phyloP scores from a whole-genome alignment of 2,888 invertebrate species.

The Brenthis ino region DNA sequence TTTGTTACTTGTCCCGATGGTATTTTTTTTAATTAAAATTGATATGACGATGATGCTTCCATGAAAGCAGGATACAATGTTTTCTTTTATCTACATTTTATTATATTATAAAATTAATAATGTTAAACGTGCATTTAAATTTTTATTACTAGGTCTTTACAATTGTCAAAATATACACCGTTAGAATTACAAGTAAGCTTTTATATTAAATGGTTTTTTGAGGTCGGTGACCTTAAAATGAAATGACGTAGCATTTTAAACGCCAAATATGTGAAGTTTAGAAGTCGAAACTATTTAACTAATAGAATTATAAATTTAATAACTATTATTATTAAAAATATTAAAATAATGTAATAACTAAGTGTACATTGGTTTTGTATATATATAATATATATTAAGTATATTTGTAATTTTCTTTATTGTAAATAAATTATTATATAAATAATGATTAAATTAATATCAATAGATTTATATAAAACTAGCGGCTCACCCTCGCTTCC shows the following conservation, averaged over 20 bases:
- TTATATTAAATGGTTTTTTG: slow-evolving; percentile 31
- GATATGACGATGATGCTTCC: slow-evolving; percentile 13
- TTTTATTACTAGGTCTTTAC: slow-evolving; percentile 26
- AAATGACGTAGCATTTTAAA: slow-evolving; percentile 34
- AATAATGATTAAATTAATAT: no score
- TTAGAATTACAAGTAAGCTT: slow-evolving; percentile 28
- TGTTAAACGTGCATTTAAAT: background rate
- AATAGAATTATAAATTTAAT: background rate
- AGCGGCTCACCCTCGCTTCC: no score
- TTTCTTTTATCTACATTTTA: slow-evolving; percentile 13
- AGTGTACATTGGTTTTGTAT: no score
- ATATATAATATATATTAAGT: no score
- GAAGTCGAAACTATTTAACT: slow-evolving; percentile 27
- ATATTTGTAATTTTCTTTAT: no score
- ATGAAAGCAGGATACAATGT: slow-evolving; percentile 8
- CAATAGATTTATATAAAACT: no score
- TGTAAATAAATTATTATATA: no score
- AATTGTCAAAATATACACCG: slow-evolving; percentile 28
- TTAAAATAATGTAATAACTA: no score
- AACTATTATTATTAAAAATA: no score
- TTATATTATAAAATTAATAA: background rate
- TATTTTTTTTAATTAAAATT: slow-evolving; percentile 16
- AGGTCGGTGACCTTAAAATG: slow-evolving; percentile 30
- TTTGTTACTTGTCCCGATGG: background rate
- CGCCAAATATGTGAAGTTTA: slow-evolving; percentile 22